Evolutionary conservation across 2,797 vertebrate species (phyloP).

Genomic region (Pipistrellus nathusii): DNA sequence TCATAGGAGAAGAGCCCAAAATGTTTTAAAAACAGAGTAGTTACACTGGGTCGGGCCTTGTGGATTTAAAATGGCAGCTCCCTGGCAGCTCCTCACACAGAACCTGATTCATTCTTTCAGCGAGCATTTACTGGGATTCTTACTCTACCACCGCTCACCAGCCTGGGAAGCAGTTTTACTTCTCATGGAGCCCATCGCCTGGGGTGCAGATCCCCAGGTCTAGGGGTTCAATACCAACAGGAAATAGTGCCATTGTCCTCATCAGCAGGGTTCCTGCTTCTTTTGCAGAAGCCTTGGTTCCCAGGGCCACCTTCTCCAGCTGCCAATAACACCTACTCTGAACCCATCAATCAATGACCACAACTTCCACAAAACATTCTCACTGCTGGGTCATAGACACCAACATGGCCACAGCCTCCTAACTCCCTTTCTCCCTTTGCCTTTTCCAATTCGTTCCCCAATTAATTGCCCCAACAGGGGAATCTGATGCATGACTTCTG

Average conservation of each 20-base stretch:
- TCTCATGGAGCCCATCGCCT: background rate
- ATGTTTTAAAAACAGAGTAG: conserved; percentile 24
- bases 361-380: background rate
- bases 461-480: background rate
- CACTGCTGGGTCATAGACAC: background rate
- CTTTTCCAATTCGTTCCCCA: background rate
- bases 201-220: background rate
- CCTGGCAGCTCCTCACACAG: background rate
- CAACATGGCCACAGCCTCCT: background rate
- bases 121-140: background rate
- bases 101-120: background rate
- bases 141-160: background rate
- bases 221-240: background rate
- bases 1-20: background rate
- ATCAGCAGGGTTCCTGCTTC: background rate
- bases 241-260: background rate
- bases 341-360: no score
- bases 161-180: background rate
- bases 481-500: background rate
- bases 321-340: no score
- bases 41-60: background rate
- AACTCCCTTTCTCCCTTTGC: background rate
- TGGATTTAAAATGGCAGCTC: background rate
- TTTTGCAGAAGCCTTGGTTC: background rate
- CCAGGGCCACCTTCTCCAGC: background rate